Evolutionary conservation across 2,797 vertebrate species (phyloP), one percentile per base, ranked within the genome.

Genomic region (Trematomus bernacchii): DNA sequence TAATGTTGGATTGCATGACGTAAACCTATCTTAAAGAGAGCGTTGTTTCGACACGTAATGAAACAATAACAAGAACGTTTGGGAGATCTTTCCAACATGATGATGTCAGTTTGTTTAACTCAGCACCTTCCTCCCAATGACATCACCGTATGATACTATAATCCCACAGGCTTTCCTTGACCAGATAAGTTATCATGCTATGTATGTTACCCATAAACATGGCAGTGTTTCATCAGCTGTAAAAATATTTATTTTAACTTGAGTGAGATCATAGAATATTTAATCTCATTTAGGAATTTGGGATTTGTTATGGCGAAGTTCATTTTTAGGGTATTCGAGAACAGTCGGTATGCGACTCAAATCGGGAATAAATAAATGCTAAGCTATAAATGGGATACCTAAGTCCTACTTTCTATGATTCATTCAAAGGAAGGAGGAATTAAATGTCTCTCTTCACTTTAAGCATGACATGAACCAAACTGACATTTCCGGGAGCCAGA

Each of bases 401-500:
- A 57, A 73, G 65, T 80, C 73, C 66, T 64, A n/a, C 18, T n/a
- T 44, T 27, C 44, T 63, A 14, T 47, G 40, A 63, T 66, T 43
- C 48, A 30, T 37, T 37, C 33, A 37, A 37, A 37, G 33, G 2
- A 37, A 37, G 8, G 33, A 37, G 33, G 33, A 37, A 37, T 37
- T 9, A 37, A 6, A 37, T 79, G 51, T 61, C 66, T 86, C 69
- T 80, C 21, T 53, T 79, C 37, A 64, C 43, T 65, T 74, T 16
- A 19, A 66, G 54, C 46, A 53, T 33, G 88, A 62, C 19, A 73
- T 37, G 70, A 88, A 66, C 55, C 10, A 37, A 77, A 67, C 65
- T 69, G 73, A 83, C 68, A 70, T 85, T 80, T 89, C 76, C 23
- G 48, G 85, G 76, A 84, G 73, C 66, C 30, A 10, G 70, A 76